A percentile compares a stretch with the other conserved stretches of the same genome.
Evolutionary conservation across 2,113 vertebrate genomes (phyloP).

Genomic region (Gymnogyps californianus): DNA sequence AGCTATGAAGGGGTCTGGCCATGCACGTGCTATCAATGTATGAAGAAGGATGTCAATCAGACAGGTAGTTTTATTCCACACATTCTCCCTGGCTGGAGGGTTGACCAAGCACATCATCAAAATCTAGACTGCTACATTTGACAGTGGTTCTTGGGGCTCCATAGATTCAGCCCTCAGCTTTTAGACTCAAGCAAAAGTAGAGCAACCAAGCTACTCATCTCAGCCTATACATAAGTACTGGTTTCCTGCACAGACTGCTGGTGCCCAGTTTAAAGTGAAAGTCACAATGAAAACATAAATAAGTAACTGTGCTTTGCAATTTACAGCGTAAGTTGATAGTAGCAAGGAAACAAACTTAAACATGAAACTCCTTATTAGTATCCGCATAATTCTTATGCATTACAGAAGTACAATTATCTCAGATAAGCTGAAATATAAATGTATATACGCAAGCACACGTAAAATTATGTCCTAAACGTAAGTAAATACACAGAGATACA

Average conservation of each 20-base stretch:
- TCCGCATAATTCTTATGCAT: neutral
- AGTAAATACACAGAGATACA: neutral
- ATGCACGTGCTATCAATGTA: accelerated
- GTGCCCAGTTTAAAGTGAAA: neutral
- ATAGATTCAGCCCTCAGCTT: neutral
- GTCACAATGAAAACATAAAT: neutral
- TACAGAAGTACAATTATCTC: neutral
- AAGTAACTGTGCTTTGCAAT: neutral
- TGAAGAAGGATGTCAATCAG: neutral
- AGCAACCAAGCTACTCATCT: neutral
- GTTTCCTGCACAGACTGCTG: neutral
- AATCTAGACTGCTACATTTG: neutral
- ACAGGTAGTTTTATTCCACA: neutral
- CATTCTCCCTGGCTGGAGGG: neutral
- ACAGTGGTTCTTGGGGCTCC: neutral
- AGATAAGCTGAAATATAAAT: neutral
- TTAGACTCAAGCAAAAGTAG: neutral
- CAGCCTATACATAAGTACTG: neutral
- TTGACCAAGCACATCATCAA: neutral
- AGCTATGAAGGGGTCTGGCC: neutral
- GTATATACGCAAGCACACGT: neutral
- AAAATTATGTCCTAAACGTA: neutral
- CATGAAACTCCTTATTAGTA: neutral
- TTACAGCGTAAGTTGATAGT: neutral
- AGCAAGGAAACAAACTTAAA: neutral